phyloP scores from a whole-genome alignment of 1,140 invertebrate genomes.

The Trichonephila inaurata region DNA sequence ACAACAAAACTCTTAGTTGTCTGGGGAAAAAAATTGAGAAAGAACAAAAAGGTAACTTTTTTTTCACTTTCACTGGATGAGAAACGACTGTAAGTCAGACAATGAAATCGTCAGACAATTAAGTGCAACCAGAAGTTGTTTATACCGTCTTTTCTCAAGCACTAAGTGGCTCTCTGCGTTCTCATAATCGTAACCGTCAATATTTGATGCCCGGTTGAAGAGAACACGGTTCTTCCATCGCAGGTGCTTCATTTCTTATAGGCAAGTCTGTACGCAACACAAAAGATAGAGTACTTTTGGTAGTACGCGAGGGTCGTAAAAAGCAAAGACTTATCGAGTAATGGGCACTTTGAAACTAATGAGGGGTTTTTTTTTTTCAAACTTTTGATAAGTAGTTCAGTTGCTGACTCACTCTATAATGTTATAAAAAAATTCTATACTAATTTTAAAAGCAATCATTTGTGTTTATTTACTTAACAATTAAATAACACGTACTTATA shows the following conservation, averaged over 20 bases:
- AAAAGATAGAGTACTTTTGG: background rate
- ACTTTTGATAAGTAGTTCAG: background rate
- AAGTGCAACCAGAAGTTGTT: slow-evolving; percentile 5
- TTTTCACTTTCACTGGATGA: background rate
- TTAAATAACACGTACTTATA: too few relatives aligned
- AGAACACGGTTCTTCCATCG: slow-evolving; percentile 58
- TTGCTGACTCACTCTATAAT: too few relatives aligned
- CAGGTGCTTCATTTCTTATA: slow-evolving; percentile 42
- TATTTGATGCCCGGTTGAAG: slow-evolving; percentile 65
- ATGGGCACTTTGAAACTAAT: background rate
- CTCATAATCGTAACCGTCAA: slow-evolving; percentile 61
- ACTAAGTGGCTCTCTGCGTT: slow-evolving; percentile 13
- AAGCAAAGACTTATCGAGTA: background rate
- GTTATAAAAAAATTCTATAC: too few relatives aligned
- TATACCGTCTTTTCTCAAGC: background rate
- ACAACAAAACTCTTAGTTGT: background rate
- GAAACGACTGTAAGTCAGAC: background rate
- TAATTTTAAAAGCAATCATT: too few relatives aligned
- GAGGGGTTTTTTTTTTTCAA: background rate
- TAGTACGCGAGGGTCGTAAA: background rate
- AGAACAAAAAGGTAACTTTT: background rate
- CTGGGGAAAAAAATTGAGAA: background rate
- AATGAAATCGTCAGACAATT: slow-evolving; percentile 54
- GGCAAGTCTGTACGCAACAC: background rate
- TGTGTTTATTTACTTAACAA: too few relatives aligned